These are phyloP conservation scores for Ptychobarbus kaznakovi DNA, from an alignment of 2,797 vertebrate genomes.

Conservation along the genomic window DNA sequence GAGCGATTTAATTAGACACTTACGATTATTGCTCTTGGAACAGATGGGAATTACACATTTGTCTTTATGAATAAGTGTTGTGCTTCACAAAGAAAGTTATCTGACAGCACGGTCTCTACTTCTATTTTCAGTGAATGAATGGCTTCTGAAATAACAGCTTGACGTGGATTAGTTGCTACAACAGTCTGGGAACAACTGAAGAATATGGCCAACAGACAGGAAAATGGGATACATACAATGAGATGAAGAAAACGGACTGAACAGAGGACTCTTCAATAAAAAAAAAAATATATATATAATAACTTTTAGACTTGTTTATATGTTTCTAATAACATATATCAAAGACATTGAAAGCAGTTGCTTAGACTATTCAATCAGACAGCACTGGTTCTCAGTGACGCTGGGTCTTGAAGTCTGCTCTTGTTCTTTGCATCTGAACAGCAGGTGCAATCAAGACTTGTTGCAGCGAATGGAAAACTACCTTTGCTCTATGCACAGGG, in stretches of 20 bases:
- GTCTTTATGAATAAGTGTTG: neutral
- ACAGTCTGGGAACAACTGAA: neutral
- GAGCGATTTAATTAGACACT: neutral
- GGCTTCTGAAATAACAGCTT: slow-evolving; percentile 59
- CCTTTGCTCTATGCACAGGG: slow-evolving; percentile 15
- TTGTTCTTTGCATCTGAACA: slow-evolving; percentile 7
- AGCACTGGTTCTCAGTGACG: slow-evolving; percentile 1
- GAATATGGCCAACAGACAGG: neutral
- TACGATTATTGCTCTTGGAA: slow-evolving; percentile 15
- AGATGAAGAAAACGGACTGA: slow-evolving; percentile 6
- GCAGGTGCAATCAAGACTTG: slow-evolving; percentile 2
- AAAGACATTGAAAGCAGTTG: slow-evolving; percentile 25
- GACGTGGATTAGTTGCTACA: slow-evolving; percentile 5
- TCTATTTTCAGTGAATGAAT: slow-evolving; percentile 58
- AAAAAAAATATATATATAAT: neutral
- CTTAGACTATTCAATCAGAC: neutral
- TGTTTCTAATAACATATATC: slow-evolving; percentile 34
- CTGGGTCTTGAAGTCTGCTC: neutral
- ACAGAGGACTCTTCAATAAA: slow-evolving; percentile 17
- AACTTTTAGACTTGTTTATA: slow-evolving; percentile 54
- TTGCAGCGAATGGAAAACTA: slow-evolving; percentile 20
- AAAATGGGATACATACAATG: slow-evolving; percentile 10
- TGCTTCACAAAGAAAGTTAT: slow-evolving; percentile 5
- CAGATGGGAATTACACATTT: slow-evolving; percentile 3
- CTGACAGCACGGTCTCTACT: slow-evolving; percentile 19